These are phyloP conservation scores for Drosophila seguyi DNA, from an alignment of 1,140 invertebrate genomes.

Conservation along the genomic window DNA sequence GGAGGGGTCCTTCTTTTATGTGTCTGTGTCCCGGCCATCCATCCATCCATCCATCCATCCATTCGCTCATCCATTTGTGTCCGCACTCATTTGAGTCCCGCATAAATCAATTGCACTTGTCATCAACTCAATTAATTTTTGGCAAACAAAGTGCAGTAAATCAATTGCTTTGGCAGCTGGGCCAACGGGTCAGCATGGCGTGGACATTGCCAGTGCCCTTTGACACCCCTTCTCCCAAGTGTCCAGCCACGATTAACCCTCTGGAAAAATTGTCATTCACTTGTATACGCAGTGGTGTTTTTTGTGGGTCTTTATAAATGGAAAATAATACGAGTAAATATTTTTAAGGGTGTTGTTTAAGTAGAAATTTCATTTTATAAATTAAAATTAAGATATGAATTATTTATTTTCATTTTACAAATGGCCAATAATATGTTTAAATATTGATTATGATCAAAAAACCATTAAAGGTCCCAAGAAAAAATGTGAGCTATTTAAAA, in stretches of 20 bases:
- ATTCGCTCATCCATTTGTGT: conserved; percentile 57
- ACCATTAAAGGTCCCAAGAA: too few relatives aligned
- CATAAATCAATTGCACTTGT: conserved; percentile 85
- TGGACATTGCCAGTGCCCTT: conserved; percentile 41
- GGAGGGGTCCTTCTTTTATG: conserved; percentile 16
- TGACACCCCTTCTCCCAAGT: conserved; percentile 12
- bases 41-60: conserved; percentile 22
- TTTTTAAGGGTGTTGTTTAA: not conserved
- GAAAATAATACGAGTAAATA: not conserved
- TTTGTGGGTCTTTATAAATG: not conserved
- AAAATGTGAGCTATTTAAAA: too few relatives aligned
- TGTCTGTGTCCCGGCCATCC: conserved; percentile 15
- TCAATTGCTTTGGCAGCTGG: conserved; percentile 85
- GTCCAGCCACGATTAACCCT: conserved; percentile 14
- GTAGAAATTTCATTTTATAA: not conserved
- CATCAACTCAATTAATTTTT: conserved; percentile 86
- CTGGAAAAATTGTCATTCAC: not conserved
- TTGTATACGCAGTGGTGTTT: not conserved
- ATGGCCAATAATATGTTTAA: too few relatives aligned
- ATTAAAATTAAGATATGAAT: not conserved
- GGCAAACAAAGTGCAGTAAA: conserved; percentile 85
- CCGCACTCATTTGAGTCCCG: conserved; percentile 84
- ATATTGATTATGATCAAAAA: too few relatives aligned
- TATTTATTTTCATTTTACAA: too few relatives aligned
- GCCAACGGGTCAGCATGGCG: conserved; percentile 61